phyloP scores from a whole-genome alignment of 2,888 invertebrate species.

The Acronicta psi region DNA sequence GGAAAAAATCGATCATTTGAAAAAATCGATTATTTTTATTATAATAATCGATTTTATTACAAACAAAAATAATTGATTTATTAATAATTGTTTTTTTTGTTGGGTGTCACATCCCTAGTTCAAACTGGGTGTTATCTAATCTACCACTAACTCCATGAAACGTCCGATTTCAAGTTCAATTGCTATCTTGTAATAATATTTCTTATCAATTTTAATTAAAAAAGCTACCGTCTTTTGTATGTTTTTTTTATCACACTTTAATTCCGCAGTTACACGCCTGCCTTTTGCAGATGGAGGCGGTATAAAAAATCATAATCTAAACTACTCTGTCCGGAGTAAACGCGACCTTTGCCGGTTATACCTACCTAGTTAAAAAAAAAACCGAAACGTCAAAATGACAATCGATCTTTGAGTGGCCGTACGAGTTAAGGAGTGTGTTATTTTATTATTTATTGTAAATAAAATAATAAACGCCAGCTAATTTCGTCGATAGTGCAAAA shows the following conservation, averaged over 20 bases:
- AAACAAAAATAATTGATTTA: no score
- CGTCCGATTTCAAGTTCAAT: conserved; percentile 56
- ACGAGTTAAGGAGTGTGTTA: conserved; percentile 16
- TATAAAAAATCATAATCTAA: conserved; percentile 23
- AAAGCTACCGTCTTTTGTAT: conserved; percentile 38
- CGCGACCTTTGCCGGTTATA: conserved; percentile 25
- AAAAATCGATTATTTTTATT: no score
- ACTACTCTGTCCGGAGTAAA: conserved; percentile 27
- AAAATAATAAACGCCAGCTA: conserved; percentile 3
- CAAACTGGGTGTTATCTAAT: conserved; percentile 42
- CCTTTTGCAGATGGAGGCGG: conserved; percentile 31
- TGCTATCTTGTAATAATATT: conserved; percentile 48
- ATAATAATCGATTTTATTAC: no score
- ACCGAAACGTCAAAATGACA: conserved; percentile 57
- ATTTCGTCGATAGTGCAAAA: conserved; percentile 8
- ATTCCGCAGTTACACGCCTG: conserved; percentile 58
- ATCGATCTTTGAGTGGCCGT: conserved; percentile 43
- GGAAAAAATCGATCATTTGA: no score
- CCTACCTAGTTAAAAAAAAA: conserved; percentile 32
- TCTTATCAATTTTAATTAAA: conserved; percentile 49
- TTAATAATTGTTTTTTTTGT: no score
- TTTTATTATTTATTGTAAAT: conserved; percentile 3
- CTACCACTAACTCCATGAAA: conserved; percentile 27
- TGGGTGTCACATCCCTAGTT: no score
- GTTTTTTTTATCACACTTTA: conserved; percentile 47